Evolutionary conservation across 2,113 vertebrate genomes (phyloP).

Genomic region (Mugil cephalus): DNA sequence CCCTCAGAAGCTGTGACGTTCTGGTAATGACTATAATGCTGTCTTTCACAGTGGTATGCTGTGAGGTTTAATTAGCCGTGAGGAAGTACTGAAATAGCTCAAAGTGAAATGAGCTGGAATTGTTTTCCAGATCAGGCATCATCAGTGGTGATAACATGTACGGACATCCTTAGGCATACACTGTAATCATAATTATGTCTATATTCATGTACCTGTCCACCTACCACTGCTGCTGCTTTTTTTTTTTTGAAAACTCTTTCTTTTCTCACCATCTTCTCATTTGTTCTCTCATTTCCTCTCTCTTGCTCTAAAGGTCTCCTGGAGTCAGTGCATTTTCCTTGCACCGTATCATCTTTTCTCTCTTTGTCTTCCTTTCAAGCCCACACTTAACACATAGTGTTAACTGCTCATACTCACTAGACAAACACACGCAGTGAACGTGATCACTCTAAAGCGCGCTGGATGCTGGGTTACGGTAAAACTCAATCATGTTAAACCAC

Average conservation of each 20-base stretch:
- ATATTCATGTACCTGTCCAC: not conserved
- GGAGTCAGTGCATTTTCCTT: not conserved
- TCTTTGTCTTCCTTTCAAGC: not conserved
- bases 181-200: not conserved
- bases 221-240: not conserved
- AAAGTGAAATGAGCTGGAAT: conserved; percentile 40
- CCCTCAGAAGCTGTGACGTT: not conserved
- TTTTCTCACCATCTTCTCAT: not conserved
- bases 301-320: not conserved
- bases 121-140: not conserved
- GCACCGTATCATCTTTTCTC: not conserved
- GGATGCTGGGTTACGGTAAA: not conserved
- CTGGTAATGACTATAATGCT: not conserved
- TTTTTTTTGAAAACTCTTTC: not conserved
- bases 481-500: not conserved
- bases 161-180: not conserved
- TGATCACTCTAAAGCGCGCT: not conserved
- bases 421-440: not conserved
- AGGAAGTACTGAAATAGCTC: conserved; percentile 11
- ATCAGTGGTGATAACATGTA: not conserved
- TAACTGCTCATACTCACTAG: not conserved
- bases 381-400: too few species aligned
- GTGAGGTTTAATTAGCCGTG: conserved; percentile 49
- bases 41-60: not conserved
- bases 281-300: not conserved